Conservation (phyloP, 1,140 invertebrate genomes). For the Pseudomyrmex flavicornis region DNA sequence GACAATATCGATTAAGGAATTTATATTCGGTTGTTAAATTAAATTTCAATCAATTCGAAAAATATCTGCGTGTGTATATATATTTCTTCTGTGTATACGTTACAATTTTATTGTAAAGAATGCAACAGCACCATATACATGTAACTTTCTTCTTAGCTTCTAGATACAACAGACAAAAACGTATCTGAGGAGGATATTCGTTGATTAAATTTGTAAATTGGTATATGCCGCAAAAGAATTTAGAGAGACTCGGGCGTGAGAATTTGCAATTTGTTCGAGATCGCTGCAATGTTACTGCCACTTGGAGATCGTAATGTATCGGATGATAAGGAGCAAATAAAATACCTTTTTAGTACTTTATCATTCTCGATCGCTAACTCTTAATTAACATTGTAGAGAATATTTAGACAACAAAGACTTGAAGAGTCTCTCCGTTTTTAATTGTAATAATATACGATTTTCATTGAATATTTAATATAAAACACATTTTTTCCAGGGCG, state of each 20-base stretch:
- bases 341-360: slow-evolving; percentile 70
- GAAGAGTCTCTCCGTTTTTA: not conserved
- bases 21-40: slow-evolving; percentile 63
- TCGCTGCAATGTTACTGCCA: slow-evolving; percentile 69
- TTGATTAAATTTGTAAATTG: slow-evolving; percentile 62
- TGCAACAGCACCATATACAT: slow-evolving; percentile 57
- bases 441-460: not conserved
- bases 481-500: no score
- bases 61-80: slow-evolving; percentile 55
- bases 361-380: not conserved
- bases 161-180: slow-evolving; percentile 63
- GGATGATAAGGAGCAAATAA: slow-evolving; percentile 67
- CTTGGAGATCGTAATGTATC: slow-evolving; percentile 66
- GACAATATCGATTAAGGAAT: slow-evolving; percentile 41
- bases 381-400: not conserved
- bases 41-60: not conserved
- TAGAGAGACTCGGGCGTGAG: not conserved
- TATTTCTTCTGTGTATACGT: slow-evolving; percentile 56
- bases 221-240: slow-evolving; percentile 59
- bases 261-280: slow-evolving; percentile 59
- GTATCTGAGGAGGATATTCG: slow-evolving; percentile 44
- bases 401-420: no score
- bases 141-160: slow-evolving; percentile 61
- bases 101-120: slow-evolving; percentile 64
- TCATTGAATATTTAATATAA: not conserved